A percentile compares a stretch with the other conserved stretches of the same genome.
These are phyloP conservation scores for Pogonophryne albipinna DNA, from an alignment of 2,797 vertebrate species.

Conservation along the genomic window DNA sequence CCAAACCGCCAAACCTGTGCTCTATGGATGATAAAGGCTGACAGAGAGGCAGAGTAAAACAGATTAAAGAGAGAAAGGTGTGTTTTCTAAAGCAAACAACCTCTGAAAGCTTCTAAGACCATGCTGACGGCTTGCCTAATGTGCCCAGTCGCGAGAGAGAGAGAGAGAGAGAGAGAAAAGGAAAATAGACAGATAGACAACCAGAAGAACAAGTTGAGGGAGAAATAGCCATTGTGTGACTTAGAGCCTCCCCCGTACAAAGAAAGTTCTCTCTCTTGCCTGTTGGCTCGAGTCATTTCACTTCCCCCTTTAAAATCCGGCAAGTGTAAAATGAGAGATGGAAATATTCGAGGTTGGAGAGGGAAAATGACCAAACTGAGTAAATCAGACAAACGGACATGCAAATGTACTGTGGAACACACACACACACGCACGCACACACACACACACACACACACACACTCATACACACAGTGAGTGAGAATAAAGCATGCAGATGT, in stretches of 20 bases:
- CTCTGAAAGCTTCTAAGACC: conserved; percentile 46
- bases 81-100: conserved; percentile 60
- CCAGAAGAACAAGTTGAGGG: conserved; percentile 69
- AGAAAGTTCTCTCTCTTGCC: conserved; percentile 3
- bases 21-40: conserved; percentile 37
- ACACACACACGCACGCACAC: neutral
- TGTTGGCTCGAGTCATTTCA: conserved; percentile 24
- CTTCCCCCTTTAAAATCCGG: conserved; percentile 5
- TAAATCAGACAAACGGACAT: conserved; percentile 61
- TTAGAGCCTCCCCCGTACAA: conserved; percentile 27
- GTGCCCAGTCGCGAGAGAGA: conserved; percentile 25
- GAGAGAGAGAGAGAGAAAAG: conserved; percentile 29
- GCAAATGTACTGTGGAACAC: conserved; percentile 38
- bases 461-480: neutral
- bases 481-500: conserved; percentile 32
- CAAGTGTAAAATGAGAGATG: conserved; percentile 27
- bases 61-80: conserved; percentile 52
- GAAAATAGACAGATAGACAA: conserved; percentile 53
- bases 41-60: conserved; percentile 17
- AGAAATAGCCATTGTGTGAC: conserved; percentile 38
- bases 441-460: neutral
- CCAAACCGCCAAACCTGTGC: conserved; percentile 28
- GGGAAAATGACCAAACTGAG: conserved; percentile 13
- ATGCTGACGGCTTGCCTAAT: conserved; percentile 52
- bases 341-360: neutral